These are phyloP conservation scores for Cordilura impudica DNA, from an alignment of 2,888 invertebrate species.

Conservation along the genomic window DNA sequence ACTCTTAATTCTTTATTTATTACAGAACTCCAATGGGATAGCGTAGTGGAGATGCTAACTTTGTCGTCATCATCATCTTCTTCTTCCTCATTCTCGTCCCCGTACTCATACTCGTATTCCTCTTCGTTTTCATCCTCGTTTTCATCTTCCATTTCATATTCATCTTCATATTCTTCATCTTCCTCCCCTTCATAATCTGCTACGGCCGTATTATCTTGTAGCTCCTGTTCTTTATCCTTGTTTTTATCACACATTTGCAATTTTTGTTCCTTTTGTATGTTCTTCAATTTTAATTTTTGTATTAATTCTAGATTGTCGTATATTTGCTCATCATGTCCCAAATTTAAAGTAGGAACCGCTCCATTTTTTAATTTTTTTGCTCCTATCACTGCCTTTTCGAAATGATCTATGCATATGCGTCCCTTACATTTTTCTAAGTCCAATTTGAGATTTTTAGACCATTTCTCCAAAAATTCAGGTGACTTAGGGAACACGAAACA, in stretches of 20 bases:
- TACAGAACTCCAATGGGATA: constrained; percentile 46
- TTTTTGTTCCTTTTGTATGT: constrained; percentile 14
- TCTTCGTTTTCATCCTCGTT: neutral
- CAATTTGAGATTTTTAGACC: constrained; percentile 70
- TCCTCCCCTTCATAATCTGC: constrained; percentile 46
- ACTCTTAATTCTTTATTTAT: constrained; percentile 53
- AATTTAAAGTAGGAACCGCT: constrained; percentile 71
- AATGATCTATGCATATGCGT: constrained; percentile 71
- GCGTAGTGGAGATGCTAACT: constrained; percentile 22
- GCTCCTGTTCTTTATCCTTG: constrained; percentile 34
- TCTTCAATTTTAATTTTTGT: constrained; percentile 39
- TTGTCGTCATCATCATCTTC: constrained; percentile 34
- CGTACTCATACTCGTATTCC: constrained; percentile 13
- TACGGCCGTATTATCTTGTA: constrained; percentile 45
- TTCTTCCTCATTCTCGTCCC: constrained; percentile 42
- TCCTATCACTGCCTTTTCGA: constrained; percentile 69
- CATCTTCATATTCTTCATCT: constrained; percentile 58
- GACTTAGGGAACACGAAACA: constrained; percentile 71
- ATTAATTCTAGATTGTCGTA: constrained; percentile 69
- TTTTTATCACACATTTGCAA: constrained; percentile 1
- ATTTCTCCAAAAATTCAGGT: constrained; percentile 64
- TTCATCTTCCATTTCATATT: constrained; percentile 64
- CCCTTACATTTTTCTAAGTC: constrained; percentile 68
- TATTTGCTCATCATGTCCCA: constrained; percentile 70
- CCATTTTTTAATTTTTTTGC: constrained; percentile 70